These are phyloP conservation scores for Istiophorus platypterus DNA, from an alignment of 2,113 vertebrate species.

Conservation along the genomic window DNA sequence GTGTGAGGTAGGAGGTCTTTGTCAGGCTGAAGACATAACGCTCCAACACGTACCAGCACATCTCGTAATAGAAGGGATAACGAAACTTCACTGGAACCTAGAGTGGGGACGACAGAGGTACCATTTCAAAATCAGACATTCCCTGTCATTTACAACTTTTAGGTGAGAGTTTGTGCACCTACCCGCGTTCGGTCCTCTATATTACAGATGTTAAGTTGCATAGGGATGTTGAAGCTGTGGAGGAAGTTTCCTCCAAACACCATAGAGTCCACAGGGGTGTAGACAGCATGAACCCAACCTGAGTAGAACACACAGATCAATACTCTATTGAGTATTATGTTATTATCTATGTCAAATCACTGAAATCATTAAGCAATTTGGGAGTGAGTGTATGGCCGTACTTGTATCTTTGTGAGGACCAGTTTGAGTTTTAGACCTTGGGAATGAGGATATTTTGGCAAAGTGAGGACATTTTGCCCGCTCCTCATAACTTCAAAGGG, in stretches of 20 bases:
- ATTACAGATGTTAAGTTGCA: conserved; percentile 85
- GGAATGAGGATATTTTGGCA: too few species aligned
- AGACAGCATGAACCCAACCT: conserved; percentile 87
- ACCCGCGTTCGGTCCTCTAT: conserved; percentile 97
- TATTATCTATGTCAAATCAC: background rate
- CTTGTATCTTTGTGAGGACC: too few species aligned
- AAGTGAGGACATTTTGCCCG: too few species aligned
- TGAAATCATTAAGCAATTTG: background rate
- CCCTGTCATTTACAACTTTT: background rate
- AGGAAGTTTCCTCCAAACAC: conserved; percentile 98
- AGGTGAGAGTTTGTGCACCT: conserved; percentile 33
- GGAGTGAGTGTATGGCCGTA: too few species aligned
- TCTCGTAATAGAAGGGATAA: conserved; percentile 97
- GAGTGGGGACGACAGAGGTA: background rate
- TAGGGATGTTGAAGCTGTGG: conserved; percentile 98
- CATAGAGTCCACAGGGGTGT: conserved; percentile 95
- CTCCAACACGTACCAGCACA: conserved; percentile 99
- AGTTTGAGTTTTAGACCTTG: too few species aligned
- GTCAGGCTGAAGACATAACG: conserved; percentile 96
- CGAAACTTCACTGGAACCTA: conserved; percentile 97
- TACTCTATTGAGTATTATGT: too few species aligned
- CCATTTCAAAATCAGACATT: background rate
- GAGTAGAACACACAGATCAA: background rate
- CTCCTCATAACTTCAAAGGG: too few species aligned
- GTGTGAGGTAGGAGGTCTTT: conserved; percentile 92